phyloP scores from a whole-genome alignment of 2,888 invertebrate genomes.

The Timandra comae region DNA sequence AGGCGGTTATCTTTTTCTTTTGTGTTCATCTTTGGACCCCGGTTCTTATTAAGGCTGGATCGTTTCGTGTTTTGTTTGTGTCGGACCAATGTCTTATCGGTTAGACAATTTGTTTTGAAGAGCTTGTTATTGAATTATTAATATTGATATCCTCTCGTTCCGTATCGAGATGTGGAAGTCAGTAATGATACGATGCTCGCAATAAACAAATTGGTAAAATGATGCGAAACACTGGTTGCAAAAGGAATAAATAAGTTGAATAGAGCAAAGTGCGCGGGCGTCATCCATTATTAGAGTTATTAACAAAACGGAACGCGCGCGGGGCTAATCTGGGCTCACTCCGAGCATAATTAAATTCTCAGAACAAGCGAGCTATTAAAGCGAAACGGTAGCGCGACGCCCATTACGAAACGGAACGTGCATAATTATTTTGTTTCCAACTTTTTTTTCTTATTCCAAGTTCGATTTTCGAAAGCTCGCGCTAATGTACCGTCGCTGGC shows the following conservation, averaged over 20 bases:
- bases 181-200: too few relatives aligned
- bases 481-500: slow-evolving; percentile 66
- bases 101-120: slow-evolving; percentile 72
- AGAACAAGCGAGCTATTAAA: slow-evolving; percentile 74
- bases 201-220: slow-evolving; percentile 36
- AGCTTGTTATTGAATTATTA: slow-evolving; percentile 71
- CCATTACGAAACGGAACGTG: slow-evolving; percentile 75
- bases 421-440: slow-evolving; percentile 75
- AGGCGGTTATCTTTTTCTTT: slow-evolving; percentile 73
- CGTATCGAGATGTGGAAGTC: slow-evolving; percentile 29
- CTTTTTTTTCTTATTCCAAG: slow-evolving; percentile 61
- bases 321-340: slow-evolving; percentile 66
- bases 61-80: slow-evolving; percentile 66
- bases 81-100: slow-evolving; percentile 65
- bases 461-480: slow-evolving; percentile 66
- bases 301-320: slow-evolving; percentile 69
- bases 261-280: slow-evolving; percentile 46
- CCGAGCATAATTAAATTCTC: slow-evolving; percentile 71
- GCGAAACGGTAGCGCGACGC: slow-evolving; percentile 73
- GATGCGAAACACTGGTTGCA: slow-evolving; percentile 18
- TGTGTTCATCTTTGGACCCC: slow-evolving; percentile 71
- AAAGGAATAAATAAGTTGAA: slow-evolving; percentile 39
- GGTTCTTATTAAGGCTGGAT: slow-evolving; percentile 71
- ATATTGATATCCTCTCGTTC: slow-evolving; percentile 42
- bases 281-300: slow-evolving; percentile 72